Base-by-base conservation (phyloP, 2,113 vertebrate species). In the Speoplatyrhinus poulsoni region DNA sequence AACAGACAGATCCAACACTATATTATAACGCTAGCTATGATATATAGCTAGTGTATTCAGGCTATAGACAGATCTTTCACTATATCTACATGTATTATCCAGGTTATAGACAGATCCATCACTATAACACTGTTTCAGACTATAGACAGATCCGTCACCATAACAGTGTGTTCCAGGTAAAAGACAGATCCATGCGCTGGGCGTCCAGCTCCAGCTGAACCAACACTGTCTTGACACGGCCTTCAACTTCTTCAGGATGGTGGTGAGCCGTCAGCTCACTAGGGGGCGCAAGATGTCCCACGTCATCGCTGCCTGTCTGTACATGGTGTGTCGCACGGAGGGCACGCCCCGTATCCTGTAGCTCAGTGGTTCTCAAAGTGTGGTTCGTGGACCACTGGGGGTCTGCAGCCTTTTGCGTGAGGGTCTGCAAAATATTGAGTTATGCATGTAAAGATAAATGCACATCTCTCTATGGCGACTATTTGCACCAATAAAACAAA, bases 241-340 rank as follows among this genome's bases (percentile, higher is more conserved):
- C 72, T 99, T 99, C 88, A 99, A 99, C 88, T 99, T 99, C 88
- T 99, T 99, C 91, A 99, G 98, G 94, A 97, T 99, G 96, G 97
- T 96, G 0, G 97, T 98, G 77, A 96, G 96, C 91, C 97, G 96
- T 69, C 96, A 95, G 53, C 89, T 99, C 52, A 99, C 97, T 0
- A 91, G 96, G 0, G 97, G 97, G 3, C 93, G 97, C 3, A 97
- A 95, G 87, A 96, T 94, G 83, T 93, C 94, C 9, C 96, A 99
- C 0, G 93, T 99, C n/a, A 95, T 96, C 12, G 97, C 97, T 0
- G 96, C 97, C 0, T 99, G 97, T 65, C 96, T 99, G 58, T 99
- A 99, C 91, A 89, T 99, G 87, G 97, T 99, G 75, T 99, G 97
- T 58, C 92, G 97, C 61, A 99, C 97, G 0, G 97, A 99, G 77